Percentiles rank a stretch among this genome's conserved stretches.
These are phyloP conservation scores for Acanthococcus lagerstroemiae DNA, from an alignment of 2,888 invertebrate genomes.

Conservation along the genomic window DNA sequence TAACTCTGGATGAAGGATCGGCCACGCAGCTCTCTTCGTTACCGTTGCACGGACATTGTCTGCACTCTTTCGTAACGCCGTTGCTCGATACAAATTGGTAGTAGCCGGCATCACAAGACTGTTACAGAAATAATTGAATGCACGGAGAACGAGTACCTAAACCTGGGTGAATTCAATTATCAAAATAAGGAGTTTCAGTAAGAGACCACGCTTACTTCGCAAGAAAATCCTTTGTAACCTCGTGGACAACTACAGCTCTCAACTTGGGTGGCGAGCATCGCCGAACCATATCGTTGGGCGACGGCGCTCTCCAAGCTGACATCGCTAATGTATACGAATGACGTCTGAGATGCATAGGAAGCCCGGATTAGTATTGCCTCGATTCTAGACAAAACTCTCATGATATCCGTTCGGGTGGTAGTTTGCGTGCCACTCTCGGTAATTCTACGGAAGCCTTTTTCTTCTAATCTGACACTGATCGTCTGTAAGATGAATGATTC, in stretches of 20 bases:
- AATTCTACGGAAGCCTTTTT: conserved; percentile 53
- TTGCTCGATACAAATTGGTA: conserved; percentile 46
- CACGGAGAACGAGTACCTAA: not conserved
- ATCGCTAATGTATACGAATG: conserved; percentile 62
- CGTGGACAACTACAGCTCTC: conserved; percentile 78
- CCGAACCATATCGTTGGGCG: conserved; percentile 46
- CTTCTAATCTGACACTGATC: conserved; percentile 54
- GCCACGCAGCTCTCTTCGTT: conserved; percentile 56
- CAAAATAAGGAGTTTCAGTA: not conserved
- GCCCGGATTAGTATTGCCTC: conserved; percentile 76
- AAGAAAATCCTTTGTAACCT: conserved; percentile 73
- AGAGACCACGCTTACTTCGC: conserved; percentile 49
- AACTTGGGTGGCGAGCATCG: conserved; percentile 59
- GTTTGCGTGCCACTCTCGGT: conserved; percentile 46
- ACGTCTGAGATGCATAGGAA: conserved; percentile 55
- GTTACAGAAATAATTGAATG: conserved; percentile 13
- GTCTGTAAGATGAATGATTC: too few relatives aligned
- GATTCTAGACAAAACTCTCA: conserved; percentile 73
- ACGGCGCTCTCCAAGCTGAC: conserved; percentile 78
- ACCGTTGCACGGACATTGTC: conserved; percentile 66
- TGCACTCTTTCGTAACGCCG: conserved; percentile 53
- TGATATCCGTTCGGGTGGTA: conserved; percentile 68
- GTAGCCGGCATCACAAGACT: conserved; percentile 55
- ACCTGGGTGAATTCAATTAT: not conserved
- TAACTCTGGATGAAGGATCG: conserved; percentile 49